Evolutionary conservation across 2,888 invertebrate genomes (phyloP).

Genomic region (Ormyrus rosae): DNA sequence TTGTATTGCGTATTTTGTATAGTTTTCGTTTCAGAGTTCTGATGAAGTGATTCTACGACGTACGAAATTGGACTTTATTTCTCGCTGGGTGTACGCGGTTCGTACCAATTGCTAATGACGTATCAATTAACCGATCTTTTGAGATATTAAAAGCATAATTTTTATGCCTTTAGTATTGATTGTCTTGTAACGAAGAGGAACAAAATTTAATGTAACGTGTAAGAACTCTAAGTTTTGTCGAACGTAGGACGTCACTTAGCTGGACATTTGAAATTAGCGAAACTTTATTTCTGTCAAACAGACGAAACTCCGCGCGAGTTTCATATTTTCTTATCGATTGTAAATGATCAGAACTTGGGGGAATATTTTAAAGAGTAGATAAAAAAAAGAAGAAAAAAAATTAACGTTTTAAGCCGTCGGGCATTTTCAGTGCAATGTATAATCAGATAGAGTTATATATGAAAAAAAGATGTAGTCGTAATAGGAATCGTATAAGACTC

Average conservation of each 20-base stretch:
- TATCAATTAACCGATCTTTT: not conserved
- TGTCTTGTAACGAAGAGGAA: conserved; percentile 11
- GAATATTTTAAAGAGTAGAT: conserved; percentile 26
- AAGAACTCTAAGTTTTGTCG: conserved; percentile 48
- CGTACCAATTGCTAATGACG: not conserved
- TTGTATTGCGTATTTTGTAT: not conserved
- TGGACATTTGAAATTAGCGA: conserved; percentile 31
- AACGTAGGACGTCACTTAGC: conserved; percentile 51
- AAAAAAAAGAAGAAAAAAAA: conserved; percentile 24
- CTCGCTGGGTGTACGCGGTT: not conserved
- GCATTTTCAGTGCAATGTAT: conserved; percentile 55
- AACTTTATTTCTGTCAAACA: conserved; percentile 44
- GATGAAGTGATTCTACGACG: not conserved
- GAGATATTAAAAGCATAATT: conserved; percentile 34
- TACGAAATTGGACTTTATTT: not conserved
- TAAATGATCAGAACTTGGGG: conserved; percentile 42
- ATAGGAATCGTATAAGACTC: conserved; percentile 24
- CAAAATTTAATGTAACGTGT: not conserved
- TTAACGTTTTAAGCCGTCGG: conserved; percentile 54
- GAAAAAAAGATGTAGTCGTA: not conserved
- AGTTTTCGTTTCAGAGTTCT: not conserved
- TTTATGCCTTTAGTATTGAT: conserved; percentile 32
- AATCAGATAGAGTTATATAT: conserved; percentile 32
- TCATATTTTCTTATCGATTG: conserved; percentile 54
- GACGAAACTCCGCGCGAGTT: conserved; percentile 43